phyloP scores from a whole-genome alignment of 2,888 invertebrate genomes.

The Drosophila kokeensis region DNA sequence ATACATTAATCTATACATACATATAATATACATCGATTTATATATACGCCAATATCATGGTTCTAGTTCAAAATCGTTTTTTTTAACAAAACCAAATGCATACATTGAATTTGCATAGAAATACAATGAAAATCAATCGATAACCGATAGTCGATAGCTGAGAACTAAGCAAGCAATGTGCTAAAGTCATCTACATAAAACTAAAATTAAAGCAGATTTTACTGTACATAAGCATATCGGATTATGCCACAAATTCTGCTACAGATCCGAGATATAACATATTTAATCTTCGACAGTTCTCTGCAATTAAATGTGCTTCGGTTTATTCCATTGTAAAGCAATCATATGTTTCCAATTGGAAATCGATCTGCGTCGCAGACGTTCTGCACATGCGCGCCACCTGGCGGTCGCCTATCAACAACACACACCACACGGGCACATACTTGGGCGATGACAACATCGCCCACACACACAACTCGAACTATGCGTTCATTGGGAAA shows the following conservation, averaged over 20 bases:
- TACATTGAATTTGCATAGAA: background rate
- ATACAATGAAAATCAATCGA: background rate
- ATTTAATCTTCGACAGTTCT: background rate
- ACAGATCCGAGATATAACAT: background rate
- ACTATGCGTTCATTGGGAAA: slow-evolving; percentile 39
- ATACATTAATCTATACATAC: slow-evolving; percentile 17
- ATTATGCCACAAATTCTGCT: background rate
- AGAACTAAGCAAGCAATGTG: background rate
- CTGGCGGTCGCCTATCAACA: slow-evolving; percentile 18
- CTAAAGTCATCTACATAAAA: background rate
- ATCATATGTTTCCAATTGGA: background rate
- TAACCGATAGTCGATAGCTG: background rate
- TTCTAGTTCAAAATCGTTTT: background rate
- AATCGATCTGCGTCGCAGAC: slow-evolving; percentile 23
- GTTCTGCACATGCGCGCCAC: slow-evolving; percentile 53
- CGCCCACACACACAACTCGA: slow-evolving; percentile 30
- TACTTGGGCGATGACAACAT: slow-evolving; percentile 74
- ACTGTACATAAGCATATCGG: background rate
- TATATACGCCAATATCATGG: background rate
- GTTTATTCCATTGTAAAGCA: background rate
- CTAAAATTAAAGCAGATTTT: background rate
- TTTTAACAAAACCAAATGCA: background rate
- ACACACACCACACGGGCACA: slow-evolving; percentile 14
- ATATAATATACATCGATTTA: background rate
- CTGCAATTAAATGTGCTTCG: background rate